These are phyloP conservation scores for Harlomillsia oculata DNA, from an alignment of 1,140 invertebrate genomes.

Conservation along the genomic window DNA sequence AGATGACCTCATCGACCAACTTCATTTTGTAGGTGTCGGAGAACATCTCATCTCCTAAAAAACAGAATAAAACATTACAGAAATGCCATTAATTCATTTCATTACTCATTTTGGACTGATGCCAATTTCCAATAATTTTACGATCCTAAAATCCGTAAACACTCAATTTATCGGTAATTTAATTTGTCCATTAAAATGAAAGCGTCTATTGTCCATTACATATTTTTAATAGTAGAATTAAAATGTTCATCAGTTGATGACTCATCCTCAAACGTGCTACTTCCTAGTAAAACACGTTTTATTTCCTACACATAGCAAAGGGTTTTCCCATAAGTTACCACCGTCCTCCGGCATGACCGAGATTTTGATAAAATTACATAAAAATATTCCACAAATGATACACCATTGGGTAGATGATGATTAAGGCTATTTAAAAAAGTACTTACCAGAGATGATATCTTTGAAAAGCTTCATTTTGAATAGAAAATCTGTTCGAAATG, in stretches of 20 bases:
- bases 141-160: too few relatives aligned
- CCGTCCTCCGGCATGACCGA: neutral
- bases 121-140: too few relatives aligned
- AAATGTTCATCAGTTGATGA: neutral
- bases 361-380: too few relatives aligned
- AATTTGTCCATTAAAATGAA: too few relatives aligned
- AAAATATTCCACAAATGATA: too few relatives aligned
- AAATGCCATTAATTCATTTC: neutral
- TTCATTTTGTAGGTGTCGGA: constrained; percentile 94
- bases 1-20: constrained; percentile 82
- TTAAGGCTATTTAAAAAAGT: neutral
- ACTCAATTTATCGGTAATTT: too few relatives aligned
- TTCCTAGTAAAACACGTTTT: neutral
- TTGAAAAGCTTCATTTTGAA: constrained; percentile 88
- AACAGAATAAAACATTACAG: neutral
- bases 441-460: constrained; percentile 81
- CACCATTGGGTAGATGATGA: neutral
- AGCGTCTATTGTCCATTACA: too few relatives aligned
- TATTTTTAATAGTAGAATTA: too few relatives aligned
- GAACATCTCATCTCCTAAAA: constrained; percentile 89
- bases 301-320: neutral
- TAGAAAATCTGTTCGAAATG: constrained; percentile 11
- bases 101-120: too few relatives aligned
- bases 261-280: neutral
- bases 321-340: neutral